Conservation (phyloP, 2,113 vertebrate species). For the Seriola aureovittata region DNA sequence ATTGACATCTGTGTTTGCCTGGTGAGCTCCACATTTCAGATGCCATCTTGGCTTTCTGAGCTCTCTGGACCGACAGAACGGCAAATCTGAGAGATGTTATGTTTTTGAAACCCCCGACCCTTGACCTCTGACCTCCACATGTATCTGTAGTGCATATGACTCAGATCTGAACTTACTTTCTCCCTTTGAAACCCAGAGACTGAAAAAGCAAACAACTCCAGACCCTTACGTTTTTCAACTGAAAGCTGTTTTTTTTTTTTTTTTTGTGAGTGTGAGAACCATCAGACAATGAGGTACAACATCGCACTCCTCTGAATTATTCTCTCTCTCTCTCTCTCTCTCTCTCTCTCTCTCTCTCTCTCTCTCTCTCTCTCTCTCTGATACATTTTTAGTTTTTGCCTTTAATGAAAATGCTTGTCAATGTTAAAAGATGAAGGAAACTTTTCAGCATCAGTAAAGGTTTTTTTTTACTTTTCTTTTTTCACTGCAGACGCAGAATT, state of each 20-base stretch:
- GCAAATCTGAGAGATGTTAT: conserved; percentile 66
- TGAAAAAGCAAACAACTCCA: conserved; percentile 77
- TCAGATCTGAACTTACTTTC: conserved; percentile 67
- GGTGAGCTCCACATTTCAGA: conserved; percentile 49
- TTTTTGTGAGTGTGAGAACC: conserved; percentile 15
- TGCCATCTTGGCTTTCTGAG: conserved; percentile 41
- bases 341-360: too few relatives aligned
- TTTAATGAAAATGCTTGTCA: conserved; percentile 8
- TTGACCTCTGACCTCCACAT: conserved; percentile 73
- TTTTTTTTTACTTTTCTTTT: conserved; percentile 40
- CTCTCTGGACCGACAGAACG: conserved; percentile 41
- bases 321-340: not conserved
- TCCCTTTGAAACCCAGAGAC: conserved; percentile 75
- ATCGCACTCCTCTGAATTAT: not conserved
- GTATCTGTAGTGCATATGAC: conserved; percentile 68
- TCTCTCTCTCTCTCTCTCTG: too few relatives aligned
- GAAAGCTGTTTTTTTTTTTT: conserved; percentile 8
- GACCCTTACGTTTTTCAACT: conserved; percentile 37
- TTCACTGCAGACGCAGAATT: conserved; percentile 48
- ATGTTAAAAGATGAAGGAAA: not conserved
- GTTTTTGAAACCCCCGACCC: conserved; percentile 75
- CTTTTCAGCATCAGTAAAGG: conserved; percentile 18
- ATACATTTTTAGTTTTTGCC: not conserved
- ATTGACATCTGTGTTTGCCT: conserved; percentile 49
- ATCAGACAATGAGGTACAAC: conserved; percentile 3